These are phyloP conservation scores for Tetropium fuscum DNA, from an alignment of 2,888 invertebrate species.

Conservation along the genomic window DNA sequence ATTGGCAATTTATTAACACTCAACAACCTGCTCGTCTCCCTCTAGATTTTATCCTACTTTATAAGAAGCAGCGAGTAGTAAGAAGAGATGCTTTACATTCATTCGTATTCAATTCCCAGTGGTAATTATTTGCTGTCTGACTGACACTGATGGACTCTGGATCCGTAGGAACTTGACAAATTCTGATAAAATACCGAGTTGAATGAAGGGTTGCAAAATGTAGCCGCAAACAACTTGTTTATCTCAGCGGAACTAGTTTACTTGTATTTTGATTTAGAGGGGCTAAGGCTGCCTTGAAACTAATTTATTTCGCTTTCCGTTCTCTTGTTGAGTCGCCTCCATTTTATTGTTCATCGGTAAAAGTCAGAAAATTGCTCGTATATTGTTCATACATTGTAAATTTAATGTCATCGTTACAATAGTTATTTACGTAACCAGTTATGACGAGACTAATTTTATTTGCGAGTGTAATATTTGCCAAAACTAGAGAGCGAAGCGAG, in stretches of 20 bases:
- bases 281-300: background rate
- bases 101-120: constrained; percentile 44
- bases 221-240: constrained; percentile 38
- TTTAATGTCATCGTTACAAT: too few relatives aligned
- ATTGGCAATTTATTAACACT: constrained; percentile 38
- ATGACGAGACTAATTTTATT: too few relatives aligned
- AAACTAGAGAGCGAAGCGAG: too few relatives aligned
- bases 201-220: constrained; percentile 38
- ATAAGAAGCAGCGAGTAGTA: constrained; percentile 38
- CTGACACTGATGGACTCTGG: constrained; percentile 45
- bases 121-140: constrained; percentile 43
- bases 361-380: too few relatives aligned
- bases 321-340: background rate
- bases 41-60: constrained; percentile 49
- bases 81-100: constrained; percentile 30
- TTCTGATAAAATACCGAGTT: constrained; percentile 40
- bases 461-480: too few relatives aligned
- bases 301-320: constrained; percentile 8
- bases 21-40: constrained; percentile 40
- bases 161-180: constrained; percentile 39
- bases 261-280: constrained; percentile 23
- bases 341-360: constrained; percentile 3
- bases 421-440: too few relatives aligned
- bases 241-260: constrained; percentile 23
- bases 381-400: too few relatives aligned